phyloP scores from a whole-genome alignment of 2,113 vertebrate species.

The Camelus dromedarius region DNA sequence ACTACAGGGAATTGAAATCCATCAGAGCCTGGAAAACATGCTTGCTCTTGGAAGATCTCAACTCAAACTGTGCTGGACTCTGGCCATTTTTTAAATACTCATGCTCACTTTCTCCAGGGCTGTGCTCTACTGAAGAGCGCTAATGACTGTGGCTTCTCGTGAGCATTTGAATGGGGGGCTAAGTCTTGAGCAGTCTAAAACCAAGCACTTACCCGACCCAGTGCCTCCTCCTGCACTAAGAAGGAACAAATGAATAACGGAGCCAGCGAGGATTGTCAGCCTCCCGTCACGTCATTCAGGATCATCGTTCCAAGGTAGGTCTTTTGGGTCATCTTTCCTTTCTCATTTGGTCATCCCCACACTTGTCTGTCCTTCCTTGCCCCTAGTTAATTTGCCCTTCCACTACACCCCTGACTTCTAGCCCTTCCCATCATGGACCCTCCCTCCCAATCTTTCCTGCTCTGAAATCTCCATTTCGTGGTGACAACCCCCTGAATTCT shows the following conservation, averaged over 20 bases:
- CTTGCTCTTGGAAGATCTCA: slow-evolving; percentile 57
- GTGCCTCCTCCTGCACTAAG: not conserved
- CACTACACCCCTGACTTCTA: slow-evolving; percentile 2
- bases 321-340: slow-evolving; percentile 29
- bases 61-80: slow-evolving; percentile 46
- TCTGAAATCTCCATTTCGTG: slow-evolving; percentile 7
- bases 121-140: not conserved
- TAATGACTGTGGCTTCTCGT: slow-evolving; percentile 28
- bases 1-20: slow-evolving; percentile 46
- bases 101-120: slow-evolving; percentile 46
- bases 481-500: not conserved
- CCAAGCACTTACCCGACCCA: not conserved
- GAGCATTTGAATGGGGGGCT: not conserved
- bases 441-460: not conserved
- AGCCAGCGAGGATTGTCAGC: not conserved
- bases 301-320: not conserved
- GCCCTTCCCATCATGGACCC: not conserved
- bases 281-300: not conserved
- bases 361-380: not conserved
- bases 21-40: slow-evolving; percentile 65
- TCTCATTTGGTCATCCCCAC: not conserved
- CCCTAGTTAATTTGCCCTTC: not conserved
- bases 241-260: not conserved
- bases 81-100: slow-evolving; percentile 42
- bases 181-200: not conserved